A percentile compares a stretch with the other conserved stretches of the same genome.
These are phyloP conservation scores for Bradysia coprophila DNA, from an alignment of 1,140 invertebrate species.

Conservation along the genomic window DNA sequence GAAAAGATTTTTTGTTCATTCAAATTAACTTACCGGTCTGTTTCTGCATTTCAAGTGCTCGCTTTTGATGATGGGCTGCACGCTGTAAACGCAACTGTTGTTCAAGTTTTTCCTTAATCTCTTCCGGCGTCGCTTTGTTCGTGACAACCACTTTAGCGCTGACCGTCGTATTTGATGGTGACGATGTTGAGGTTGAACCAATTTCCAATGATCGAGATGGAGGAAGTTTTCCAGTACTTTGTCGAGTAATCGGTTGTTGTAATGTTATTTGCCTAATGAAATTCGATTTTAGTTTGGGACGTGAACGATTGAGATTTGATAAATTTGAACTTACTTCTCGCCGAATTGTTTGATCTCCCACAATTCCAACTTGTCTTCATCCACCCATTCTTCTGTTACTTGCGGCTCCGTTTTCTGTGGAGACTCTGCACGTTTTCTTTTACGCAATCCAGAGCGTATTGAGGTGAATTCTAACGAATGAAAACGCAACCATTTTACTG, in stretches of 20 bases:
- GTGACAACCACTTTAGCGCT: constrained; percentile 23
- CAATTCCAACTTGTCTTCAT: constrained; percentile 86
- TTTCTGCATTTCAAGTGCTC: constrained; percentile 39
- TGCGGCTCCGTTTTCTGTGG: constrained; percentile 79
- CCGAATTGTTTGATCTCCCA: constrained; percentile 96
- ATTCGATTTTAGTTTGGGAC: constrained; percentile 14
- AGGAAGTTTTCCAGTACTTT: constrained; percentile 48
- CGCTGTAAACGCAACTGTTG: constrained; percentile 71
- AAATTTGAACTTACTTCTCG: constrained; percentile 40
- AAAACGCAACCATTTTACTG: neutral
- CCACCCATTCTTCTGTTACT: constrained; percentile 86
- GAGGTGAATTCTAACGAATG: constrained; percentile 67
- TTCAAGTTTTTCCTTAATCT: constrained; percentile 83
- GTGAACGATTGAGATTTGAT: neutral
- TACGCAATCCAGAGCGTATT: constrained; percentile 78
- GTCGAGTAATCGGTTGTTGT: constrained; percentile 51
- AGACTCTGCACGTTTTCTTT: constrained; percentile 77
- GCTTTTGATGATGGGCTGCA: constrained; percentile 71
- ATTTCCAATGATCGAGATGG: constrained; percentile 19
- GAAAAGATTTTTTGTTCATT: no score
- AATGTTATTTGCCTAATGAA: constrained; percentile 33
- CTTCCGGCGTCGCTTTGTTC: constrained; percentile 45
- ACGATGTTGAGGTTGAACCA: constrained; percentile 2
- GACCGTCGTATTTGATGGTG: neutral
- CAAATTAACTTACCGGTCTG: no score